A percentile compares a stretch with the other conserved stretches of the same genome.
Evolutionary conservation across 2,797 vertebrate genomes (phyloP).

Genomic region (Channa striata): DNA sequence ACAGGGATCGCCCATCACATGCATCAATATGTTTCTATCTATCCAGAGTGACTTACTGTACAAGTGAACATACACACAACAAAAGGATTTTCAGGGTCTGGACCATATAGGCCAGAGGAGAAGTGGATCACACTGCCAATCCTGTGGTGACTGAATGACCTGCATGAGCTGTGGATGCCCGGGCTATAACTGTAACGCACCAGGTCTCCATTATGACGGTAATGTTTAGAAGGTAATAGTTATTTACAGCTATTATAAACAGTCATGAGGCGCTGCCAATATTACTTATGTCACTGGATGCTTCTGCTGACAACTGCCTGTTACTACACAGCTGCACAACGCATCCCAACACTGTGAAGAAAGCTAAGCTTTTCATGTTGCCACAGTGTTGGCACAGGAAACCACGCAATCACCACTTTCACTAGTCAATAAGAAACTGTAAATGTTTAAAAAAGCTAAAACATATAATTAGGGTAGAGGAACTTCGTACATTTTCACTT

Average conservation of each 20-base stretch:
- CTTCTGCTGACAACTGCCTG: slow-evolving; percentile 21
- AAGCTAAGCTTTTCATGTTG: background rate
- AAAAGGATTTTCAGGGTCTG: no score
- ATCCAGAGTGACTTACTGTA: no score
- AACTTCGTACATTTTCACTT: slow-evolving; percentile 2
- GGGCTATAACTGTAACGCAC: no score
- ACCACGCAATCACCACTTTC: background rate
- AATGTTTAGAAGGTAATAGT: no score
- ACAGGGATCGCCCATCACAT: background rate
- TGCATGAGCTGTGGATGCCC: no score
- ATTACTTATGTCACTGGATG: slow-evolving; percentile 15
- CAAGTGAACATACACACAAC: no score
- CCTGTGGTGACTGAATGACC: no score
- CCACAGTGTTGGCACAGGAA: background rate
- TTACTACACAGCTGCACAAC: background rate
- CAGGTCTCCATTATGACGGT: no score
- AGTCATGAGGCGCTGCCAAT: slow-evolving; percentile 12
- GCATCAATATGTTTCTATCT: background rate
- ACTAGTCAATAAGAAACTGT: background rate
- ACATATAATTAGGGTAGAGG: background rate
- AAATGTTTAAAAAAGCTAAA: background rate
- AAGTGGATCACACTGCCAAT: no score
- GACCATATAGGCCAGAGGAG: no score
- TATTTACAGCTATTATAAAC: no score
- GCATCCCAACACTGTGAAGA: background rate